Percentiles rank a stretch among this genome's conserved stretches.
These are phyloP conservation scores for Montipora cactus DNA, from an alignment of 64 coral and sea anemone species.

Conservation along the genomic window DNA sequence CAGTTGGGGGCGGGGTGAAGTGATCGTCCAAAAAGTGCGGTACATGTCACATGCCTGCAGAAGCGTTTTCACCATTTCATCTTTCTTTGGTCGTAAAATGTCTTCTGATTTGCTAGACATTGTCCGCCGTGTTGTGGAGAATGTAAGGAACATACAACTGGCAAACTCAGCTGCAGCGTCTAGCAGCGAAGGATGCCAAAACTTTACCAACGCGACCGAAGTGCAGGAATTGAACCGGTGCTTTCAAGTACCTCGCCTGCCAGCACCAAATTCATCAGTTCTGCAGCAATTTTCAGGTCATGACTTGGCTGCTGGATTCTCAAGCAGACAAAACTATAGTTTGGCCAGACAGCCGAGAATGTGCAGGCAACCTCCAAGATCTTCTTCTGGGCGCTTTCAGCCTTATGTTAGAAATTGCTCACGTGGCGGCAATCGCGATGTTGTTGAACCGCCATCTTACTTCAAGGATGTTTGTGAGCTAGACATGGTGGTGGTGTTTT, in stretches of 20 bases:
- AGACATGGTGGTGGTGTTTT: too few species aligned
- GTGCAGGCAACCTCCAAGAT: constrained; percentile 14
- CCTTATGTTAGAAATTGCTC: constrained; percentile 35
- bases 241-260: constrained; percentile 40
- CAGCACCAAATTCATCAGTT: constrained; percentile 28
- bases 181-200: constrained; percentile 31
- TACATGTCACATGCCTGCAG: constrained; percentile 24
- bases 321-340: constrained; percentile 35
- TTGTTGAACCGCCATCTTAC: constrained; percentile 22
- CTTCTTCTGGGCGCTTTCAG: constrained; percentile 19
- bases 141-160: neutral
- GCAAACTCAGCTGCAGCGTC: constrained; percentile 17
- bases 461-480: constrained; percentile 48
- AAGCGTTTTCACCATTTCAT: constrained; percentile 22
- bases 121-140: constrained; percentile 22
- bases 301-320: constrained; percentile 31
- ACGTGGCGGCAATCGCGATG: constrained; percentile 25
- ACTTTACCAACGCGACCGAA: constrained; percentile 14
- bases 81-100: constrained; percentile 13
- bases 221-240: constrained; percentile 39
- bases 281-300: constrained; percentile 23
- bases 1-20: constrained; percentile 9
- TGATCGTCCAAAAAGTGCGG: constrained; percentile 17
- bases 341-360: constrained; percentile 19
- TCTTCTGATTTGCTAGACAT: constrained; percentile 23